Evolutionary conservation across 2,888 invertebrate species (phyloP).

Genomic region (Rhodophaea formosa): DNA sequence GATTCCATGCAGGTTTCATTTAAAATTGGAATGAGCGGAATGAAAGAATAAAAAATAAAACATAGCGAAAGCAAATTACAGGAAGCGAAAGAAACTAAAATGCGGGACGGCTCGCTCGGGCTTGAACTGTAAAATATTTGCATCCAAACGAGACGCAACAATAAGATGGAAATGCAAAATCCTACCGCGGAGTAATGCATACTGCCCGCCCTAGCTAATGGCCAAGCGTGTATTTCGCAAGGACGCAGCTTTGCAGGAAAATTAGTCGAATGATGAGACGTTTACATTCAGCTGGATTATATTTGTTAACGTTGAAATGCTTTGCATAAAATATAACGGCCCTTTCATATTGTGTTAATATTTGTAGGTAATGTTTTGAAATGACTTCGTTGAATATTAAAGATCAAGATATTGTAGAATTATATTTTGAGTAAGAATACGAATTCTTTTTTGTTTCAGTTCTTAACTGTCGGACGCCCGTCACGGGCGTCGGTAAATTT

Average conservation of each 20-base stretch:
- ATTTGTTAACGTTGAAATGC: constrained; percentile 9
- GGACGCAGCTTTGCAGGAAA: constrained; percentile 31
- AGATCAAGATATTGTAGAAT: too few species aligned
- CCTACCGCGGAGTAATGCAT: constrained; percentile 54
- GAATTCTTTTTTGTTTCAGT: too few species aligned
- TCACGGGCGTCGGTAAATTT: too few species aligned
- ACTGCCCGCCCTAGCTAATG: constrained; percentile 49
- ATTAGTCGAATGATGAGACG: constrained; percentile 36
- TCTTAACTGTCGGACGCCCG: too few species aligned
- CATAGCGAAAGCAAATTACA: constrained; percentile 60
- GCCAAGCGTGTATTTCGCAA: constrained; percentile 41
- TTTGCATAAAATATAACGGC: not conserved
- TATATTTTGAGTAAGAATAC: too few species aligned
- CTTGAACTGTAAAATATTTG: constrained; percentile 74
- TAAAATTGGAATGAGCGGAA: constrained; percentile 62
- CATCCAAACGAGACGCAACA: constrained; percentile 72
- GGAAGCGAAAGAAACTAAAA: constrained; percentile 67
- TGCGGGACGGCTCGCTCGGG: constrained; percentile 53
- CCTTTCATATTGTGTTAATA: not conserved
- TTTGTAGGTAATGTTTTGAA: not conserved
- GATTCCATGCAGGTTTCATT: constrained; percentile 54
- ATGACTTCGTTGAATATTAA: too few species aligned
- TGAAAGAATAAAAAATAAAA: constrained; percentile 53
- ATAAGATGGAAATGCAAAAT: constrained; percentile 71
- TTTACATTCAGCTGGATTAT: constrained; percentile 13